These are phyloP conservation scores for Drosophila sulfurigaster DNA, from an alignment of 1,140 invertebrate species.

Conservation along the genomic window DNA sequence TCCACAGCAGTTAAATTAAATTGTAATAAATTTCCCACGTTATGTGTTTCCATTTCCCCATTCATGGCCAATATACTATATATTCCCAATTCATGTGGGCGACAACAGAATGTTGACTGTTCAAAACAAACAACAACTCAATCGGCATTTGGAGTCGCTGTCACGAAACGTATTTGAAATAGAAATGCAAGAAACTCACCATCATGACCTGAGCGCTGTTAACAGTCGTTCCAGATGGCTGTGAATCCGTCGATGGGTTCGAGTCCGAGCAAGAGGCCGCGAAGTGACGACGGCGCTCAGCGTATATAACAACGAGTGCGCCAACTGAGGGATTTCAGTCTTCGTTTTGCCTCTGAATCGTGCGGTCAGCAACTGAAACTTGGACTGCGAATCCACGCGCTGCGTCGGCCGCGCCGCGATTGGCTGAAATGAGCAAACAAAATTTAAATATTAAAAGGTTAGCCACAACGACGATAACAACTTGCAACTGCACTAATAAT, in stretches of 20 bases:
- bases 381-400: slow-evolving; percentile 45
- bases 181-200: slow-evolving; percentile 49
- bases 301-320: slow-evolving; percentile 81
- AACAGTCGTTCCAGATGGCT: slow-evolving; percentile 11
- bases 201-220: slow-evolving; percentile 22
- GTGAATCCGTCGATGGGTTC: slow-evolving; percentile 5
- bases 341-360: slow-evolving; percentile 82
- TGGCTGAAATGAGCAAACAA: slow-evolving; percentile 54
- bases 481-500: not conserved
- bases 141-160: slow-evolving; percentile 12
- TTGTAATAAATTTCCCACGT: slow-evolving; percentile 1
- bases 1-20: not conserved
- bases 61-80: not conserved
- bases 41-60: not conserved
- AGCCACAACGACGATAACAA: slow-evolving; percentile 13
- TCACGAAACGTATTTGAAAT: not conserved
- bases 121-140: slow-evolving; percentile 30
- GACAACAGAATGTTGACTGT: slow-evolving; percentile 30
- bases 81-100: slow-evolving; percentile 2
- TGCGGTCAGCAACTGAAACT: slow-evolving; percentile 71
- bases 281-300: slow-evolving; percentile 10
- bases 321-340: slow-evolving; percentile 73
- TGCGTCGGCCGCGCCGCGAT: slow-evolving; percentile 67
- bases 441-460: slow-evolving; percentile 30
- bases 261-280: slow-evolving; percentile 11